Evolutionary conservation across 2,113 vertebrate genomes (phyloP).

Genomic region (Xiphophorus hellerii): DNA sequence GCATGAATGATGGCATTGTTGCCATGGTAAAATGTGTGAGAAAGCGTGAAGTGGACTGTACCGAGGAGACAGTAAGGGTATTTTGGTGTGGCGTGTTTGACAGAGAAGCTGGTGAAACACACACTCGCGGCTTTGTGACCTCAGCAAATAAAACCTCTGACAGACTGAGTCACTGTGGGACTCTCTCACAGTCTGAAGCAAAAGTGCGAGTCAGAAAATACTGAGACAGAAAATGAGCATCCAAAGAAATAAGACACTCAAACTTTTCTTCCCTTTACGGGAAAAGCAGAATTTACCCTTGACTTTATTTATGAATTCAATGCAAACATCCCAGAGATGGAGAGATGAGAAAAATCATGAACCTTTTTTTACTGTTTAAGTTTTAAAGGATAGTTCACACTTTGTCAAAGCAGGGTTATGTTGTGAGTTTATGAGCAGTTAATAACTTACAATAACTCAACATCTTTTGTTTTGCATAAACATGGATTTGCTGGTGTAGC

Average conservation of each 20-base stretch:
- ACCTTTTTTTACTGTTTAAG: too few relatives aligned
- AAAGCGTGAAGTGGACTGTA: not conserved
- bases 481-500: too few relatives aligned
- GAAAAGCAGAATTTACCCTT: not conserved
- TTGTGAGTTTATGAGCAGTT: too few relatives aligned
- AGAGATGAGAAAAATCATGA: too few relatives aligned
- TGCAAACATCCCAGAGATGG: not conserved
- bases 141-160: slow-evolving; percentile 50
- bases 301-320: not conserved
- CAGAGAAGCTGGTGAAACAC: slow-evolving; percentile 44
- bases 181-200: not conserved
- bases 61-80: not conserved
- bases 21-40: slow-evolving; percentile 3
- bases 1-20: not conserved
- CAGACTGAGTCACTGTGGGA: slow-evolving; percentile 16
- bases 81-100: not conserved
- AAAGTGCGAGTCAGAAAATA: slow-evolving; percentile 2
- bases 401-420: too few relatives aligned
- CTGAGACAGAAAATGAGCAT: not conserved
- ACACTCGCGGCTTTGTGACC: slow-evolving; percentile 48
- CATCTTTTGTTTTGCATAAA: too few relatives aligned
- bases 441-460: too few relatives aligned
- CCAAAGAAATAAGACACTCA: not conserved
- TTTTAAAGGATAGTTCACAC: too few relatives aligned
- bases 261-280: not conserved